Conservation (phyloP, 2,797 vertebrate genomes). For the Cryptoprocta ferox region DNA sequence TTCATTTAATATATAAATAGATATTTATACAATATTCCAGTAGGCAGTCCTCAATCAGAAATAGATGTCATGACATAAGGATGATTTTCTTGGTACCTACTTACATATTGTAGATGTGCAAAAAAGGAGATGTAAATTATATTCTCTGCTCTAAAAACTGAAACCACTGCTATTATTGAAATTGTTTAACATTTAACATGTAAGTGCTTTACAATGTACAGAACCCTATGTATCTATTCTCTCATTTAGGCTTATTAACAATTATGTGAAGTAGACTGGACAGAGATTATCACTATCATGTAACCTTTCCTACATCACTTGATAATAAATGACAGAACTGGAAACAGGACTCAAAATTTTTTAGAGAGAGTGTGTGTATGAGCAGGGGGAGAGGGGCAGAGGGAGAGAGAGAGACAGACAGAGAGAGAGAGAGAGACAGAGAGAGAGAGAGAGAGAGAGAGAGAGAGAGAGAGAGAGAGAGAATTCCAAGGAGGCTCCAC, state of each 20-base stretch:
- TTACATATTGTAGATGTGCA: neutral
- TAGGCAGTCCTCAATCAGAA: neutral
- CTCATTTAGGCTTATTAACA: neutral
- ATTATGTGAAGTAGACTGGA: neutral
- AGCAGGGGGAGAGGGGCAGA: no score
- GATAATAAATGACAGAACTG: neutral
- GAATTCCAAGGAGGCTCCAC: no score
- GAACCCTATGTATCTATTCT: neutral
- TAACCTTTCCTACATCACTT: neutral
- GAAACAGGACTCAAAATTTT: neutral
- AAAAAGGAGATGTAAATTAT: neutral
- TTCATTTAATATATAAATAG: slow-evolving; percentile 7
- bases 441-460: no score
- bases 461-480: no score
- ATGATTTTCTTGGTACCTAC: neutral
- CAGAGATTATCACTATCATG: neutral
- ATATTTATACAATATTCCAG: neutral
- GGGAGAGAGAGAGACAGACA: no score
- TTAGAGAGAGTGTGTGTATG: no score
- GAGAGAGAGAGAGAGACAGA: no score
- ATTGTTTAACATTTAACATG: neutral
- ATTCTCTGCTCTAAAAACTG: neutral
- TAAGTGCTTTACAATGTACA: neutral
- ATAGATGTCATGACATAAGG: neutral
- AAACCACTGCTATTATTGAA: neutral